Conservation (phyloP, 2,797 vertebrate genomes). For the Thamnophis elegans region DNA sequence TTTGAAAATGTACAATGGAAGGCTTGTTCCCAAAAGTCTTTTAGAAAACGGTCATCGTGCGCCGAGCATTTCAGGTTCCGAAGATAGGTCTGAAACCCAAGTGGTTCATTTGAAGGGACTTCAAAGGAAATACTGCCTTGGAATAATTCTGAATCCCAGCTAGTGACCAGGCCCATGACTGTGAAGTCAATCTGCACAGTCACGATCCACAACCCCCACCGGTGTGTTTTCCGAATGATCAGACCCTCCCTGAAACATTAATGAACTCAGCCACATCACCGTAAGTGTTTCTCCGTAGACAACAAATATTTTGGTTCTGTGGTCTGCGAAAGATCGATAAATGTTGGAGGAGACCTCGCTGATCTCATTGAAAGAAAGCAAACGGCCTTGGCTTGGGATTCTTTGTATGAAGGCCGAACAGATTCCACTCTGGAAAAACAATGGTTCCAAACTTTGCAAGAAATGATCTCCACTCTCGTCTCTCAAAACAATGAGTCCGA, state of each 20-base stretch:
- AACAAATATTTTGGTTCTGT: not conserved
- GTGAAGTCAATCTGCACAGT: not conserved
- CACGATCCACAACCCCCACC: not conserved
- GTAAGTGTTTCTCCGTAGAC: not conserved
- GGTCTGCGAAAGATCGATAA: not conserved
- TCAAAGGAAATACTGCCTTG: not conserved
- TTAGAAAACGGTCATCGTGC: not conserved
- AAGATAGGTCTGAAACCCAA: not conserved
- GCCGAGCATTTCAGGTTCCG: not conserved
- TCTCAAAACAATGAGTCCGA: not conserved
- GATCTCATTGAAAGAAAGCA: not conserved
- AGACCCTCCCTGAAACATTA: not conserved
- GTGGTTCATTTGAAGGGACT: not conserved
- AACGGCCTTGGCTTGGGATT: not conserved
- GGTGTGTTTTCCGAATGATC: not conserved
- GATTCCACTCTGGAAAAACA: not conserved
- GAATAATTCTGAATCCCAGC: not conserved
- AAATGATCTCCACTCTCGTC: not conserved
- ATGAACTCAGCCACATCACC: not conserved
- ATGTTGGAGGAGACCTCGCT: not conserved
- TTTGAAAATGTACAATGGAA: not conserved
- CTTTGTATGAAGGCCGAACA: not conserved
- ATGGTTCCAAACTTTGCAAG: not conserved
- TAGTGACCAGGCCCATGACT: not conserved
- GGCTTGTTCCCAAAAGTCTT: not conserved